Base-by-base conservation (phyloP, 2,113 vertebrate species). In the Zosterops borbonicus region DNA sequence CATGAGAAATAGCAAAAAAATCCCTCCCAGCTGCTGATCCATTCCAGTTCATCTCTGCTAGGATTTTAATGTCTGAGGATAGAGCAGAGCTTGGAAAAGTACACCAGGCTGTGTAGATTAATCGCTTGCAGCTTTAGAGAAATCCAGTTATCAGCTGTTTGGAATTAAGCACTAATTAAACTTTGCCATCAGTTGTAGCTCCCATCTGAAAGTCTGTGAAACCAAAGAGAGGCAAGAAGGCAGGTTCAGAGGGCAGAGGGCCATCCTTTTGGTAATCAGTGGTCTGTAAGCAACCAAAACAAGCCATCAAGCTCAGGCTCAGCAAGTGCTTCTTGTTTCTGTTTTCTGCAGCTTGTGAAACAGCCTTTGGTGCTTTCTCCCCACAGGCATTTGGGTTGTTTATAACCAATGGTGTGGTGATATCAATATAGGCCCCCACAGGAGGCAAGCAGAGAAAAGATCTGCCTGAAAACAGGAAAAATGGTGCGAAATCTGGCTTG, bases 151-250 rank as follows among this genome's bases (percentile, higher is more conserved):
- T 73, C 74, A 73, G 23, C 12, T 76, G 14, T 62, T 84, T 62
- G 87, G 89, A 95, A 97, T 50, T 24, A 89, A 89, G 64, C 2
- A 9, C 18, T 74, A 85, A 89, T 70, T 74, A 85, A 85, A 89
- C n/a, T 86, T 83, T 69, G 33, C 55, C 78, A 76, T 70, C 23
- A 68, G 41, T 13, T 1, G 2, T 44, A 62, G 55, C 37, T 79
- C 52, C 64, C 46, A 82, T 76, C 29, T 81, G 76, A 92, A 84
- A 60, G 20, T 63, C 28, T 64, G 53, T 76, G 76, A 60, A 79
- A 31, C 9, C 37, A 42, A 95, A 4, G 35, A 3, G 4, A 74
- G 27, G 49, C 20, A 60, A 64, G 58, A 75, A 71, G 33, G 79
- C 74, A 71, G 56, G 19, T 73, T 87, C 41, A 85, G 41, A 80